Evolutionary conservation across 2,888 invertebrate genomes (phyloP), one percentile per base, ranked within the genome.

Genomic region (Macropis europaea): DNA sequence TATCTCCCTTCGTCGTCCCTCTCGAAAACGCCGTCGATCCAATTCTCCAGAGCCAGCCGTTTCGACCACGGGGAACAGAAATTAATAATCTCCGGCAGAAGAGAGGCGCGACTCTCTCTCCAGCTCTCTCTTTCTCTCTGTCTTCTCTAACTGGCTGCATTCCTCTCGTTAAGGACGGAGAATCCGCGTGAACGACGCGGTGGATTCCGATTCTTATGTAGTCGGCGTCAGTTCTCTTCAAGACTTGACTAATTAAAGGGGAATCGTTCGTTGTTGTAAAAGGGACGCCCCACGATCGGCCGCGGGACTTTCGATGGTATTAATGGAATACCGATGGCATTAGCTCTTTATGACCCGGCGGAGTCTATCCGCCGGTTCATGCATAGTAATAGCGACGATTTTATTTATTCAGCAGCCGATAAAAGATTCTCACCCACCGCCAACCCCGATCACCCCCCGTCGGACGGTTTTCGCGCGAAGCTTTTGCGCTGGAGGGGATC

Each of bases 231-330:
- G 71, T 74, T 77, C 77, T 43, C 74, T 62, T 78, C 68, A 56
- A 76, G 69, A 70, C 73, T n/a, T 78, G 74, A 76, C 79, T 80
- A 80, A 80, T 80, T 80, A 80, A 80, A 77, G 80, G 53, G 74
- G 75, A 80, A 67, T 68, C 80, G 62, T n/a, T n/a, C n/a, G n/a
- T n/a, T n/a, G n/a, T 68, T 67, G 63, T 76, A 64, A 73, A 73
- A 70, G 72, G 63, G 72, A n/a, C n/a, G 69, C 77, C 71, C 63
- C 68, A 75, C 75, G 68, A 78, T 64, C 54, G 57, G 57, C 40
- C 50, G 57, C 63, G 38, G 57, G 47, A 60, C 50, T 68, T 57
- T 56, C 36, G 22, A 38, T 34, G 26, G 60, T 34, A 59, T 73
- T 63, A 57, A 61, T 52, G 69, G 64, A 54, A 66, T 69, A 72